Evolutionary conservation across 2,888 invertebrate species (phyloP).

Genomic region (Drosophila picticornis): DNA sequence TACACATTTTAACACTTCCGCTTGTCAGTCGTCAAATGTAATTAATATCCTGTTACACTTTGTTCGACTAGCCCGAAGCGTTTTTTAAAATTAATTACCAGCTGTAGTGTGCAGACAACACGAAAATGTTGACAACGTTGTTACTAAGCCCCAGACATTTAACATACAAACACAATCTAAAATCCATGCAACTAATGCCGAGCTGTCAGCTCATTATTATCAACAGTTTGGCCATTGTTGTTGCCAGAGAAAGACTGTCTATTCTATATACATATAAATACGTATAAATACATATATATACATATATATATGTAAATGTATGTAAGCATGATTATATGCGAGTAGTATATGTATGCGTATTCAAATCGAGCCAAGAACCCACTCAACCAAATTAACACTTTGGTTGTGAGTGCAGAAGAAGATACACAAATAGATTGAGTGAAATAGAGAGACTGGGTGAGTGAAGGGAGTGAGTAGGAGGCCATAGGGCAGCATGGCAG

Average conservation of each 20-base stretch:
- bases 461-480: constrained; percentile 26
- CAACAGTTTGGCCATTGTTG: constrained; percentile 67
- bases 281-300: constrained; percentile 1
- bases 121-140: constrained; percentile 75
- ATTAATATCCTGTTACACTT: constrained; percentile 76
- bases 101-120: constrained; percentile 62
- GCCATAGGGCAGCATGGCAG: constrained; percentile 59
- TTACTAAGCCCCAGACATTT: constrained; percentile 79
- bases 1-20: constrained; percentile 77
- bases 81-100: constrained; percentile 78
- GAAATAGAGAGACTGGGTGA: constrained; percentile 9
- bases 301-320: constrained; percentile 19
- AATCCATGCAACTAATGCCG: constrained; percentile 75
- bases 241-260: constrained; percentile 20
- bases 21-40: constrained; percentile 76
- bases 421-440: constrained; percentile 6
- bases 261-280: constrained; percentile 24
- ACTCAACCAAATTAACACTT: constrained; percentile 81
- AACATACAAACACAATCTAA: constrained; percentile 64
- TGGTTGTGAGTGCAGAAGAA: constrained; percentile 36
- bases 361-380: constrained; percentile 78
- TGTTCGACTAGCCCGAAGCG: constrained; percentile 76
- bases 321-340: constrained; percentile 10
- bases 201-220: constrained; percentile 80
- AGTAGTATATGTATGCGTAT: constrained; percentile 49